Conservation (phyloP, 2,797 vertebrate species). For the Halcyon chelicuti region DNA sequence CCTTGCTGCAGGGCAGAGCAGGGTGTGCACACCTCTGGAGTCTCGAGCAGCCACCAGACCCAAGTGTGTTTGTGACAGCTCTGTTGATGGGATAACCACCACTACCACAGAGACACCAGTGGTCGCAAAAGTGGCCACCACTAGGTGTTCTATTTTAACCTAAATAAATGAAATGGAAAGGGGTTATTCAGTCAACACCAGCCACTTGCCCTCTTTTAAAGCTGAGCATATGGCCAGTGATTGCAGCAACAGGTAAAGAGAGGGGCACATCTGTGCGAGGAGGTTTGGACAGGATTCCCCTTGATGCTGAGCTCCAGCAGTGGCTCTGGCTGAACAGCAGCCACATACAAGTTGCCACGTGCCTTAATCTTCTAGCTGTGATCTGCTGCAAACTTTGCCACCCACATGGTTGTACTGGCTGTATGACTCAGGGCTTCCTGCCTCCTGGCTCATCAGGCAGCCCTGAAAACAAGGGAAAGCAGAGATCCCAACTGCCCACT, state of each 20-base stretch:
- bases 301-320: not conserved
- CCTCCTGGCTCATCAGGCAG: not conserved
- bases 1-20: not conserved
- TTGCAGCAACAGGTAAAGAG: not conserved
- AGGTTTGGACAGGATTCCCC: not conserved
- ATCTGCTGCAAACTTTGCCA: not conserved
- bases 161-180: not conserved
- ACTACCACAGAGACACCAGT: accelerated
- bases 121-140: not conserved
- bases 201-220: not conserved
- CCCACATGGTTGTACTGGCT: accelerated
- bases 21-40: not conserved
- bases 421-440: not conserved
- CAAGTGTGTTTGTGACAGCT: not conserved
- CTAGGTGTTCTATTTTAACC: not conserved
- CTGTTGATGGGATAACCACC: accelerated
- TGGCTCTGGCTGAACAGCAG: not conserved
- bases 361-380: not conserved
- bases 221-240: not conserved
- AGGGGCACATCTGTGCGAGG: accelerated
- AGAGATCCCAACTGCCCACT: not conserved
- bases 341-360: not conserved
- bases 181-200: not conserved
- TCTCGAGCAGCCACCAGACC: not conserved
- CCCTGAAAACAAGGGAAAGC: not conserved